Conservation (phyloP, 2,888 invertebrate genomes). For the Cremastobaeus sp. region DNA sequence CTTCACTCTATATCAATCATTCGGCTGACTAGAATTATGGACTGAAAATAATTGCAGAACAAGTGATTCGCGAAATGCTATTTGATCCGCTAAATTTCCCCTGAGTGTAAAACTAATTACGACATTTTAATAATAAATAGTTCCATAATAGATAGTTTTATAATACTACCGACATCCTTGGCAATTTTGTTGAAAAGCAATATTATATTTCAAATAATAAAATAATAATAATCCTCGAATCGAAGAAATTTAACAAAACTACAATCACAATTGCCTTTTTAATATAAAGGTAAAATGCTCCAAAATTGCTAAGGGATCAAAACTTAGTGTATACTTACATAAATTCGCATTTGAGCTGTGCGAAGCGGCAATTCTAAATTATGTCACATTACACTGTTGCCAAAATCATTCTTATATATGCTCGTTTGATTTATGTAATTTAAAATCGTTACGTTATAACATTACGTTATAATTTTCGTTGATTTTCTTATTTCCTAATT, state of each 20-base stretch:
- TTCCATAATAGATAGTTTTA: neutral
- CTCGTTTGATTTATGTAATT: conserved; percentile 29
- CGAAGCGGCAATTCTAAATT: conserved; percentile 34
- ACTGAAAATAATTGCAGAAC: conserved; percentile 60
- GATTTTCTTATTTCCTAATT: neutral
- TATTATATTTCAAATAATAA: neutral
- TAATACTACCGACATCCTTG: neutral
- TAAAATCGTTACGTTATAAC: conserved; percentile 11
- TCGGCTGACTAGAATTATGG: conserved; percentile 66
- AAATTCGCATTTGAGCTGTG: conserved; percentile 43
- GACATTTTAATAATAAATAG: conserved; percentile 9
- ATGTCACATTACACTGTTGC: conserved; percentile 20
- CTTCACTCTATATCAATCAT: conserved; percentile 57
- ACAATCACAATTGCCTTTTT: conserved; percentile 37
- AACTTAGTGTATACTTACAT: conserved; percentile 9
- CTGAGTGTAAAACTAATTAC: conserved; percentile 46
- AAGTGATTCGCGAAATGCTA: conserved; percentile 24
- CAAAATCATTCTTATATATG: conserved; percentile 20
- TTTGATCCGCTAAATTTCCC: conserved; percentile 32
- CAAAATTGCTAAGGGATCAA: conserved; percentile 30
- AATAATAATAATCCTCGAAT: neutral
- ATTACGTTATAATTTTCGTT: conserved; percentile 6
- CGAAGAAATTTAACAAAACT: conserved; percentile 21
- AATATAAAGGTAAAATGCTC: conserved; percentile 36
- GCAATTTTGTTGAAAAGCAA: conserved; percentile 7